Percentiles rank a stretch among this genome's conserved stretches.
Conservation (phyloP, 2,113 vertebrate species). For the Chaetorhynchus papuensis region DNA sequence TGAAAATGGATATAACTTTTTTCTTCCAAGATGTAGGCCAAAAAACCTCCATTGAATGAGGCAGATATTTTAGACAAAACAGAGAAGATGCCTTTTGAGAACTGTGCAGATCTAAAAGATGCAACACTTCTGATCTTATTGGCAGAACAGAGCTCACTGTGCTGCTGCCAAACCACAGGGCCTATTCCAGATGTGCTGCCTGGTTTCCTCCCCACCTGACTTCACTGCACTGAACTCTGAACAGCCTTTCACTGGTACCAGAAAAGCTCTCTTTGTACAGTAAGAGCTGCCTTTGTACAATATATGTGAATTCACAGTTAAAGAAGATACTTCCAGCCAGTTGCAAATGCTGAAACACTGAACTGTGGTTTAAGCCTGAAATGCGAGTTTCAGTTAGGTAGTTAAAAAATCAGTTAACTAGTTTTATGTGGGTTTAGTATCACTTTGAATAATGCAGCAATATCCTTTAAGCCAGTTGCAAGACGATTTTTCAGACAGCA, state of each 20-base stretch:
- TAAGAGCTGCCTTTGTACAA: not conserved
- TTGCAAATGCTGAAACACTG: not conserved
- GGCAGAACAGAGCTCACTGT: not conserved
- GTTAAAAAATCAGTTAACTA: not conserved
- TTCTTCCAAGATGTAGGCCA: not conserved
- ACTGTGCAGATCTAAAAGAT: not conserved
- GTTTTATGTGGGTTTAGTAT: not conserved
- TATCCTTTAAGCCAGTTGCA: not conserved
- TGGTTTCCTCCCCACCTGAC: not conserved
- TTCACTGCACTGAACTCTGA: not conserved
- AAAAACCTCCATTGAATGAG: not conserved
- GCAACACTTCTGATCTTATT: not conserved
- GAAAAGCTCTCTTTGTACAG: not conserved
- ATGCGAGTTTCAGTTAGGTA: not conserved
- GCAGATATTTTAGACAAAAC: not conserved
- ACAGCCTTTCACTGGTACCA: not conserved
- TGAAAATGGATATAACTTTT: not conserved
- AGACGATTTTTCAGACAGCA: not conserved
- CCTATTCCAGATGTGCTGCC: not conserved
- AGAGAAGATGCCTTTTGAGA: not conserved
- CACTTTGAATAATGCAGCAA: not conserved
- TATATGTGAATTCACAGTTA: not conserved
- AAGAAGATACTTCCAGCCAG: not conserved
- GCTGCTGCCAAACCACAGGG: not conserved
- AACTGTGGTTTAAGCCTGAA: not conserved